Evolutionary conservation across 2,797 vertebrate species (phyloP).

Genomic region (Megalops cyprinoides): DNA sequence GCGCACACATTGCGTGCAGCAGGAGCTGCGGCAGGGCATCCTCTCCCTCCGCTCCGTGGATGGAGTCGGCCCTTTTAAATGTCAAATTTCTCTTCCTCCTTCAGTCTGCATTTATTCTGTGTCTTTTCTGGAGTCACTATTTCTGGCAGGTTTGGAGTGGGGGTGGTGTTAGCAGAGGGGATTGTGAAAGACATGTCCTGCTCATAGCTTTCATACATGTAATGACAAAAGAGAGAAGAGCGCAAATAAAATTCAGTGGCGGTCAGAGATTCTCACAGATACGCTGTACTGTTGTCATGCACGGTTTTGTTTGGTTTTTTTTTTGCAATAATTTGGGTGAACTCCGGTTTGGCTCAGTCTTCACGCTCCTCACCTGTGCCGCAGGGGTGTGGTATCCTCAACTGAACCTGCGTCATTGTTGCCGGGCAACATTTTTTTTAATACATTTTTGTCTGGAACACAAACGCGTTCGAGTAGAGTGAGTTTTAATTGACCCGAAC

Average conservation of each 20-base stretch:
- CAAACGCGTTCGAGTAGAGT: neutral
- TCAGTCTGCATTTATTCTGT: neutral
- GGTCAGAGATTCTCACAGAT: neutral
- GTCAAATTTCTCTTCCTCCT: neutral
- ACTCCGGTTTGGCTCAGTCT: neutral
- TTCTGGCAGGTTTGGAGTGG: neutral
- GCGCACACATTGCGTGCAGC: neutral
- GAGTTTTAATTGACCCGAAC: slow-evolving; percentile 47
- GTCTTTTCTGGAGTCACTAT: neutral
- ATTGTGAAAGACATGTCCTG: neutral
- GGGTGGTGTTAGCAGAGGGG: neutral
- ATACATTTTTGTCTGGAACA: neutral
- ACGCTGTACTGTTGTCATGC: neutral
- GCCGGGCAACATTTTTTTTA: neutral
- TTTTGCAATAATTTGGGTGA: neutral
- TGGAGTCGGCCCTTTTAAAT: too few relatives aligned
- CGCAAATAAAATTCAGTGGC: neutral
- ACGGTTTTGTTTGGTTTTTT: neutral
- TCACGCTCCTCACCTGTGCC: neutral
- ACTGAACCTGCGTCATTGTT: slow-evolving; percentile 3
- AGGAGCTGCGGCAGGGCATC: too few relatives aligned
- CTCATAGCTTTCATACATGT: too few relatives aligned
- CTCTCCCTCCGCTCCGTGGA: too few relatives aligned
- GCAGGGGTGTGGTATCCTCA: neutral
- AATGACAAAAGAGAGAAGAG: neutral